Evolutionary conservation across 2,797 vertebrate species (phyloP), one percentile per base, ranked within the genome.

Genomic region (Scomberomorus guttatus): DNA sequence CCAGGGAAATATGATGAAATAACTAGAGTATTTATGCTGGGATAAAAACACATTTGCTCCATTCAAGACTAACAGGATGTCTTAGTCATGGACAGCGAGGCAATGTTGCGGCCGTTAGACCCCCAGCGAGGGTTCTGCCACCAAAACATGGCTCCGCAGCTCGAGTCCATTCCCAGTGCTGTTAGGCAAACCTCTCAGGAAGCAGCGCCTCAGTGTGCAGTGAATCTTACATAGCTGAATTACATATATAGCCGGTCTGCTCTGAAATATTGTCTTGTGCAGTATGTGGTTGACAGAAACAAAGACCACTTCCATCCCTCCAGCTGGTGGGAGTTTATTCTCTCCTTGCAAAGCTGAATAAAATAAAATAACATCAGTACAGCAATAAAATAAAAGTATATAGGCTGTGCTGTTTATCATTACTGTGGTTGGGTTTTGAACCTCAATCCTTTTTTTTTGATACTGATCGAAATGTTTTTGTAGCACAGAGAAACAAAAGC

Each of bases 11-110:
- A 90, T 88, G 88, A 92, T 88, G 90, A 89, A 89, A 92, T 84
- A 90, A 85, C 89, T 89, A 59, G 73, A 91, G 79, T 87, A 93
- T 94, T 94, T 94, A 92, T 76, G 84, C 87, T 87, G 75, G 82
- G 89, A 90, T 82, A 87, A 87, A 50, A 93, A 92, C 85, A 72
- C 57, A 84, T 86, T 91, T 83, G 74, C 80, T 92, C 84, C 61
- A 86, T 87, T 91, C 70, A 76, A 77, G 85, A 82, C 80, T 84
- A 89, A 94, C 90, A 92, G 89, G 92, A 93, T 88, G 85, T 91
- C 89, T 93, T 92, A 84, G 88, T 92, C 86, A 86, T 69, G 82
- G 82, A 87, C 82, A 74, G 82, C 22, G 51, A 89, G 85, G 84
- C 87, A 90, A 88, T 86, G 86, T 83, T 90, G 90, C 62, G 77